A percentile compares a stretch with the other conserved stretches of the same genome.
Conservation (phyloP, 2,888 invertebrate genomes). For the Ophion slaviceki region DNA sequence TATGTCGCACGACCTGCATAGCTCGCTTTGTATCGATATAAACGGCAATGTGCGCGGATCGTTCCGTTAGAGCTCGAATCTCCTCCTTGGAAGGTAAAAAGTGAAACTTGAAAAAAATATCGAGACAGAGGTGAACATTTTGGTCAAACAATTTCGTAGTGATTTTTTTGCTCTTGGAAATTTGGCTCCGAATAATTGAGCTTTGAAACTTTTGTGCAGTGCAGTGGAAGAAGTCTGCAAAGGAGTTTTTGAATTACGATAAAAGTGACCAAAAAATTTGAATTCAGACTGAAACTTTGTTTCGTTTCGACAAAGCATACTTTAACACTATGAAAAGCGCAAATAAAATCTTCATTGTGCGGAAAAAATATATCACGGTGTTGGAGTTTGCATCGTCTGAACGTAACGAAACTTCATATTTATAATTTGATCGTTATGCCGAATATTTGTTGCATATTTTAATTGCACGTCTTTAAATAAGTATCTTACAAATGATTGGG, state of each 20-base stretch:
- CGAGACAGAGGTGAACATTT: background rate
- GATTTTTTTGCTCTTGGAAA: background rate
- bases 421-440: too few species aligned
- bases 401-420: too few species aligned
- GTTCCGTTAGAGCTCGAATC: conserved; percentile 77
- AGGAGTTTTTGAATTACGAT: background rate
- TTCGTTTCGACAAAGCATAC: too few species aligned
- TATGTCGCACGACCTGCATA: conserved; percentile 56
- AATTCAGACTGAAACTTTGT: too few species aligned
- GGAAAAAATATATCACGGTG: background rate
- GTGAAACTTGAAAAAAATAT: conserved; percentile 13
- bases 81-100: conserved; percentile 79
- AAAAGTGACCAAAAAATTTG: background rate
- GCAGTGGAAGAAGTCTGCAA: background rate
- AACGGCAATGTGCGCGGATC: conserved; percentile 77
- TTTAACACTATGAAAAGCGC: too few species aligned
- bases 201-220: background rate
- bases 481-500: too few species aligned
- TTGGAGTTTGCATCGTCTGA: too few species aligned
- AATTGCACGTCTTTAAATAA: too few species aligned
- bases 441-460: too few species aligned
- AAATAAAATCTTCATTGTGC: background rate
- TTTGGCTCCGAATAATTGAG: background rate
- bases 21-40: conserved; percentile 71
- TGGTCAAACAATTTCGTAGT: background rate